Evolutionary conservation across 2,113 vertebrate species (phyloP), one percentile per base, ranked within the genome.

Genomic region (Shinisaurus crocodilurus): DNA sequence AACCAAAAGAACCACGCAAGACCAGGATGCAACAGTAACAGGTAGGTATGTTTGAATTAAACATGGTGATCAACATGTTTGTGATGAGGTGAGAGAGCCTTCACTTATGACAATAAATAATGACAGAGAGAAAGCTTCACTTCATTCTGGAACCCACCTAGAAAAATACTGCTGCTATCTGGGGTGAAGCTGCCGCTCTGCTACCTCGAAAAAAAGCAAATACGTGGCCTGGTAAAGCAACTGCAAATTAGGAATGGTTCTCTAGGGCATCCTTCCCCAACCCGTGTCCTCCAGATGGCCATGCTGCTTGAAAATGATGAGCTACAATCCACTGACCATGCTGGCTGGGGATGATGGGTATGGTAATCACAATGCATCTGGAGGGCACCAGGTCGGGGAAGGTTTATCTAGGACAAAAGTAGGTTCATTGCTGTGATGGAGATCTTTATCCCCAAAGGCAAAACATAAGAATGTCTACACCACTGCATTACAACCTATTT

Each of bases 401-500:
- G 8, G 27, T 12, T 9, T 32, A 10, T 70, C 7, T 7, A 9
- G 27, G 32, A 40, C 9, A 74, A n/a, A 67, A 79, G 13, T 20
- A 34, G 57, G 40, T 65, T 48, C 60, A 20, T 10, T 23, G 10
- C 27, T 12, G 7, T 10, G 9, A 57, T 18, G 87, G 32, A 76
- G 20, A 0, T 18, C 67, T 32, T 60, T 15, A 79, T 9, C 8
- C 65, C 65, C 57, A 69, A 6, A 81, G 48, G 87, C n/a, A n/a
- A n/a, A 67, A 3, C 1, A 5, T 40, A 45, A 57, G 27, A 16
- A 23, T 4, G 63, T 5, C 69, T 9, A 9, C 0, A 20, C 40
- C 85, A 67, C n/a, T 80, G 13, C 76, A 6, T 82, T 1, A 0
- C 0, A 76, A 6, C 0, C 37, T 10, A 0, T 2, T 15, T 6